Conservation (phyloP, 2,797 vertebrate genomes). For the Echeneis naucrates region DNA sequence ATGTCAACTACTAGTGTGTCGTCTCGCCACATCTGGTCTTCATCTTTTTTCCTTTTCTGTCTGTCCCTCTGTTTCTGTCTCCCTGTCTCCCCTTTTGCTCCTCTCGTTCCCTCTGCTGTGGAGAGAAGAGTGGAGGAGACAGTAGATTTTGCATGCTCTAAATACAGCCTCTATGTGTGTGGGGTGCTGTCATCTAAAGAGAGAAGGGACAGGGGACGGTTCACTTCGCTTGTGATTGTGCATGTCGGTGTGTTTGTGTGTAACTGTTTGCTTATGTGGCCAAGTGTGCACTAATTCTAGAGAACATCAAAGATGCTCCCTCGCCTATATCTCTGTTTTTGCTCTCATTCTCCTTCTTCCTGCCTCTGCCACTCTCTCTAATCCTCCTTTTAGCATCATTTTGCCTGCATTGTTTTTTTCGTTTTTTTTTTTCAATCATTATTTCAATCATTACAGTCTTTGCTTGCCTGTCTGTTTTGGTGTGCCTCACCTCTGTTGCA, state of each 20-base stretch:
- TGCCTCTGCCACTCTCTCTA: conserved; percentile 57
- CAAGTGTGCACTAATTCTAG: conserved; percentile 61
- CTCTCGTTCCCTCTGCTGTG: conserved; percentile 57
- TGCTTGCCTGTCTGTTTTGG: conserved; percentile 68
- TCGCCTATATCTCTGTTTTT: conserved; percentile 68
- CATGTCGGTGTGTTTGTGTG: conserved; percentile 1
- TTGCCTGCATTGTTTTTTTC: conserved; percentile 64
- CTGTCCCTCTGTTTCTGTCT: conserved; percentile 25
- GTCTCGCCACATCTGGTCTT: conserved; percentile 61
- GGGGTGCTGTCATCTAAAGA: conserved; percentile 76
- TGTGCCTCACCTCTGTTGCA: conserved; percentile 74
- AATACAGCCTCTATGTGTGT: conserved; percentile 80
- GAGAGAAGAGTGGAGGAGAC: conserved; percentile 79
- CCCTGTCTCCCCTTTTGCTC: conserved; percentile 18
- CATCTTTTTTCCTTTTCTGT: conserved; percentile 39
- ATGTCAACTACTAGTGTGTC: conserved; percentile 67
- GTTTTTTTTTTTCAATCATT: too few relatives aligned
- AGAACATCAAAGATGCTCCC: conserved; percentile 75
- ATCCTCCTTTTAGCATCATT: conserved; percentile 74
- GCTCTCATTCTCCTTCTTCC: conserved; percentile 38
- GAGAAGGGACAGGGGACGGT: conserved; percentile 67
- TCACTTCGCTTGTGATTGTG: conserved; percentile 57
- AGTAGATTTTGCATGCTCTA: conserved; percentile 86
- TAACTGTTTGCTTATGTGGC: conserved; percentile 49
- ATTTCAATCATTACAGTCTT: conserved; percentile 52